Conservation (phyloP, 2,888 invertebrate genomes). For the Digitonthophagus gazella region DNA sequence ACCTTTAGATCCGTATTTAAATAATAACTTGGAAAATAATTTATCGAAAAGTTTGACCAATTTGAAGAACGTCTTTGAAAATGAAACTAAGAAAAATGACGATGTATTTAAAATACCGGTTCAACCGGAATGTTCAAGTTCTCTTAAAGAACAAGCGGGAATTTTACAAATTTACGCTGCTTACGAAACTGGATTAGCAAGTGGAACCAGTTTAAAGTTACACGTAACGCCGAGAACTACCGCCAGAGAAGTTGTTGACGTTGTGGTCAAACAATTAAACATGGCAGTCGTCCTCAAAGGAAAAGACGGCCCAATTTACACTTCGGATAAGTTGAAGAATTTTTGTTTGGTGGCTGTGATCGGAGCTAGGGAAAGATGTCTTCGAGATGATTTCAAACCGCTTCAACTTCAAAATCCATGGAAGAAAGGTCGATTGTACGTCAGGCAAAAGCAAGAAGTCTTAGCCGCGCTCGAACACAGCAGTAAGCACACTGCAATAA, state of each 20-base stretch:
- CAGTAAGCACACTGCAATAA: constrained; percentile 73
- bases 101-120: constrained; percentile 42
- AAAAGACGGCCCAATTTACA: constrained; percentile 82
- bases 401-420: constrained; percentile 93
- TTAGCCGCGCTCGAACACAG: constrained; percentile 86
- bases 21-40: constrained; percentile 43
- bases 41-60: constrained; percentile 51
- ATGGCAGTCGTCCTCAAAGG: constrained; percentile 87
- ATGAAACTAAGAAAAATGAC: constrained; percentile 36
- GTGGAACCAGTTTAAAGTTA: constrained; percentile 88
- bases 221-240: constrained; percentile 92
- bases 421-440: constrained; percentile 91
- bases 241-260: constrained; percentile 90
- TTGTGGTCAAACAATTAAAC: constrained; percentile 94
- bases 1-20: constrained; percentile 41
- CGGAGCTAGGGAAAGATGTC: constrained; percentile 89
- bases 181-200: constrained; percentile 91
- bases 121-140: constrained; percentile 36
- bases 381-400: constrained; percentile 92
- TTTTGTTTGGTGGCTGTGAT: constrained; percentile 96
- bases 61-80: constrained; percentile 40
- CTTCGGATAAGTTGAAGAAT: constrained; percentile 77
- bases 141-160: constrained; percentile 42
- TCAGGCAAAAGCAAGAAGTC: constrained; percentile 86
- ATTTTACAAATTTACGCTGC: constrained; percentile 85